These are phyloP conservation scores for Holacanthella duospinosa DNA, from an alignment of 2,888 invertebrate species.

Conservation along the genomic window DNA sequence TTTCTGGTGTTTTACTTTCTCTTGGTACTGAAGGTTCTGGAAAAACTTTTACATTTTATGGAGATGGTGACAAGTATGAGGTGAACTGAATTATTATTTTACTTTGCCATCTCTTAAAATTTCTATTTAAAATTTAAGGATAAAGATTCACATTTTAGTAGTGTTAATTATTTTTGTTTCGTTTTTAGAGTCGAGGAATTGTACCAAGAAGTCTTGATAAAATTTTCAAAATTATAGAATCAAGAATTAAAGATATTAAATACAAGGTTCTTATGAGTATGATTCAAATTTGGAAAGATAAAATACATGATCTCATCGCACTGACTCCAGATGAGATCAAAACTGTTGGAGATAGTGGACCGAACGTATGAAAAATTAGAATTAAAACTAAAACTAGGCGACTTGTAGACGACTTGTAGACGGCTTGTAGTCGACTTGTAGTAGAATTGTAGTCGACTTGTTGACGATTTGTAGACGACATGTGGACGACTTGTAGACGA, in stretches of 20 bases:
- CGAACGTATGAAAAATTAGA: conserved; percentile 9
- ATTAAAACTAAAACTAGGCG: neutral
- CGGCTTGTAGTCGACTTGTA: too few relatives aligned
- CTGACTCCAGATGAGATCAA: conserved; percentile 26
- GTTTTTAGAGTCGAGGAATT: conserved; percentile 28
- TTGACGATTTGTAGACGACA: too few relatives aligned
- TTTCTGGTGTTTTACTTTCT: conserved; percentile 23
- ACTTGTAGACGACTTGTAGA: neutral
- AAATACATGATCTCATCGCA: conserved; percentile 30
- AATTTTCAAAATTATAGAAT: conserved; percentile 22
- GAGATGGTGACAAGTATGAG: conserved; percentile 20
- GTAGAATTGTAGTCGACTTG: too few relatives aligned
- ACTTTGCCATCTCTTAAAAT: too few relatives aligned
- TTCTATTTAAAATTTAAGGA: neutral
- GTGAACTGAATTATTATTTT: conserved; percentile 10
- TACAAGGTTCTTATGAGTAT: conserved; percentile 25
- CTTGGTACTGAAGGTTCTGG: conserved; percentile 33
- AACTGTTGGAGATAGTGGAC: conserved; percentile 24
- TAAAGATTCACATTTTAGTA: neutral
- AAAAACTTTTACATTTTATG: conserved; percentile 32
- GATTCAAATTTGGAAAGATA: conserved; percentile 27
- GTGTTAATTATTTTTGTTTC: neutral
- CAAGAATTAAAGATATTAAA: conserved; percentile 14
- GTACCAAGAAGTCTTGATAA: conserved; percentile 28
- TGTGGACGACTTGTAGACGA: too few relatives aligned